Percentiles rank a stretch among this genome's conserved stretches.
These are phyloP conservation scores for Brachyptera putata DNA, from an alignment of 2,888 invertebrate species.

Conservation along the genomic window DNA sequence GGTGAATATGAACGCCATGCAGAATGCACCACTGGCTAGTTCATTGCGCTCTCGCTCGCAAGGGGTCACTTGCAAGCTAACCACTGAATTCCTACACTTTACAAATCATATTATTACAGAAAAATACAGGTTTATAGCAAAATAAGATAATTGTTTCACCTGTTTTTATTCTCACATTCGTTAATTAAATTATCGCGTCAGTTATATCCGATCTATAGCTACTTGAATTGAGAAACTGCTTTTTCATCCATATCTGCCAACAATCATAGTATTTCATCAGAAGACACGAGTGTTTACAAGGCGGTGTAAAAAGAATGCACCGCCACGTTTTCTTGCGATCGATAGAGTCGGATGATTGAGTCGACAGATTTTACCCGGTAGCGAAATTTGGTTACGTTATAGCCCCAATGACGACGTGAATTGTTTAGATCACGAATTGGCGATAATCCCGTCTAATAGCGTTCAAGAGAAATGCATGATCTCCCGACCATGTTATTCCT, in stretches of 20 bases:
- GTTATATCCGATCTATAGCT: no score
- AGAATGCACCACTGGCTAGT: no score
- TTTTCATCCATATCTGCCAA: not conserved
- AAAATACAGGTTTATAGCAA: not conserved
- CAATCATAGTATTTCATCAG: conserved; percentile 6
- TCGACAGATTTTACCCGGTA: conserved; percentile 2
- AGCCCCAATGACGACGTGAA: not conserved
- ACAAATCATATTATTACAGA: no score
- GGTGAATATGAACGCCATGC: no score
- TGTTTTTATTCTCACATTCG: not conserved
- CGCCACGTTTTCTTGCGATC: conserved; percentile 11
- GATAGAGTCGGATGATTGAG: not conserved
- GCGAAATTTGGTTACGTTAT: conserved; percentile 2
- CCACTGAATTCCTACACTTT: no score
- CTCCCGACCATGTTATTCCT: not conserved
- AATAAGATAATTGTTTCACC: not conserved
- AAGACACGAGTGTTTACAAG: not conserved
- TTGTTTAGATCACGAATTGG: not conserved
- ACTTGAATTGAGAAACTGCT: not conserved
- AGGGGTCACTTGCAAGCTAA: no score
- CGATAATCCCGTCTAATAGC: not conserved
- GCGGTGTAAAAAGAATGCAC: conserved; percentile 1
- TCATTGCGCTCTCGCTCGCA: not conserved
- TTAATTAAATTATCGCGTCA: not conserved
- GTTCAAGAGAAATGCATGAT: not conserved